Evolutionary conservation across 2,113 vertebrate species (phyloP).

Genomic region (zebrafish (Danio rerio)): GRCz12tu NC_133182.1:49845501-49846000

Average conservation of each 20-base stretch:
- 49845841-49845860: constrained; percentile 14
- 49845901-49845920: constrained; percentile 20
- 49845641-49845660: constrained; percentile 61
- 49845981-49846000: neutral
- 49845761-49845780: too few relatives aligned
- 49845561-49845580: neutral
- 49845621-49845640: constrained; percentile 54
- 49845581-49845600: constrained; percentile 50
- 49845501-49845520: too few relatives aligned
- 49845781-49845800: constrained; percentile 20
- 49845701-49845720: neutral
- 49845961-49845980: constrained; percentile 21
- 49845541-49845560: constrained; percentile 29
- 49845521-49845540: neutral
- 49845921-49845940: constrained; percentile 29
- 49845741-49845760: neutral
- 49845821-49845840: constrained; percentile 5
- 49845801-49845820: constrained; percentile 8
- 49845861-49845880: constrained; percentile 31
- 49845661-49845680: neutral
- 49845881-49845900: constrained; percentile 34
- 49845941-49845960: constrained; percentile 29
- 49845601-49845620: constrained; percentile 63
- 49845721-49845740: neutral
- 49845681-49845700: neutral